Percentiles rank a stretch among this genome's conserved stretches.
Evolutionary conservation across 2,888 invertebrate genomes (phyloP).

Genomic region (Belgica antarctica): DNA sequence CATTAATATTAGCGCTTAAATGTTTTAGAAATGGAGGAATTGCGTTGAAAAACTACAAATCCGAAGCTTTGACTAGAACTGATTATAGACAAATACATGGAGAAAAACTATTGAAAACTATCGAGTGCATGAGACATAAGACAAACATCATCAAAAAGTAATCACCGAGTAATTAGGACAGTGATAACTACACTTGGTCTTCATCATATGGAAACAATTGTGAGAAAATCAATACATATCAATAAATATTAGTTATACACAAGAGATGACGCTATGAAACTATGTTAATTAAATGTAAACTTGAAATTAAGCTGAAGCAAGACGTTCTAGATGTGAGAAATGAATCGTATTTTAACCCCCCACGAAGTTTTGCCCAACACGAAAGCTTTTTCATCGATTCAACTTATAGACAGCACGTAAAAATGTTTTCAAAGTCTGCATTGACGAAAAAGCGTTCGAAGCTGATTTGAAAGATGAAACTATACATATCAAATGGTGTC

Average conservation of each 20-base stretch:
- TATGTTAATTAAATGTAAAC: slow-evolving; percentile 19
- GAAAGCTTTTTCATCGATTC: no score
- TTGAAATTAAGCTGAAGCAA: slow-evolving; percentile 16
- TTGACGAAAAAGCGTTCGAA: no score
- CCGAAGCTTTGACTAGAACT: slow-evolving; percentile 41
- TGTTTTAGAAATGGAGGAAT: neutral
- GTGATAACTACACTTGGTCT: neutral
- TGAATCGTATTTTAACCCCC: neutral
- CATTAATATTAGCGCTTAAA: neutral
- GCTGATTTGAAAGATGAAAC: no score
- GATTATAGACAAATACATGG: slow-evolving; percentile 39
- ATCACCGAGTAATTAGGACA: neutral
- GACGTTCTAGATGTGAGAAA: slow-evolving; percentile 19
- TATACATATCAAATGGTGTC: slow-evolving; percentile 26
- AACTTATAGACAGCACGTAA: no score
- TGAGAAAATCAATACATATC: slow-evolving; percentile 30
- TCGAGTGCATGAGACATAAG: neutral
- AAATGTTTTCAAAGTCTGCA: no score
- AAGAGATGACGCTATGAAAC: neutral
- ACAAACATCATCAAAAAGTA: neutral
- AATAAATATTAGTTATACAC: neutral
- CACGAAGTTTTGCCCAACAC: no score
- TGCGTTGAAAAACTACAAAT: slow-evolving; percentile 10
- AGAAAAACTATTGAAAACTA: slow-evolving; percentile 15
- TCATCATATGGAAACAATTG: neutral